These are phyloP conservation scores for Glyphotaelius pellucidus DNA, from an alignment of 2,888 invertebrate genomes.

Conservation along the genomic window DNA sequence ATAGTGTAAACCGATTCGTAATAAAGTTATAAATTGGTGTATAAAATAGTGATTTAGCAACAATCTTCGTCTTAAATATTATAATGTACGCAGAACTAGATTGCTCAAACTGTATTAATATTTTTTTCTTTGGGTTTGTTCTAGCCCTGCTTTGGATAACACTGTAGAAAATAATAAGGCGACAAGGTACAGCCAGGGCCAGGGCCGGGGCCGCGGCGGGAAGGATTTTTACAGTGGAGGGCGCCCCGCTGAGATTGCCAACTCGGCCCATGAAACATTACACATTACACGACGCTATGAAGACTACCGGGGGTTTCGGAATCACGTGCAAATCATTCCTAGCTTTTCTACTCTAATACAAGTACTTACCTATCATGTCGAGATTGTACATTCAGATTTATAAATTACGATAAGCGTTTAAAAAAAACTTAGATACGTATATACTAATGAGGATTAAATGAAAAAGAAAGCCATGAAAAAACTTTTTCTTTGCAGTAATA, in stretches of 20 bases:
- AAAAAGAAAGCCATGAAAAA: too few species aligned
- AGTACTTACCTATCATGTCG: neutral
- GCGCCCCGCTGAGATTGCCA: conserved; percentile 62
- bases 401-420: neutral
- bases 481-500: too few species aligned
- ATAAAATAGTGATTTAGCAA: too few species aligned
- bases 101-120: too few species aligned
- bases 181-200: conserved; percentile 22
- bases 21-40: too few species aligned
- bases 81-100: too few species aligned
- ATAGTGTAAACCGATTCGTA: too few species aligned
- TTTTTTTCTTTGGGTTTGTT: neutral
- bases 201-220: neutral
- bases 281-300: conserved; percentile 35
- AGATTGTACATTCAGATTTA: neutral
- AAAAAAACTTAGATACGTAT: neutral
- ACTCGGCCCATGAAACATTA: conserved; percentile 55
- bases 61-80: too few species aligned
- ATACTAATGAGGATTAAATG: too few species aligned
- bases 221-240: conserved; percentile 57
- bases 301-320: conserved; percentile 28
- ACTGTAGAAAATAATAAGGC: conserved; percentile 46
- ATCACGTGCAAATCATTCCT: neutral
- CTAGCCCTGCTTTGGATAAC: conserved; percentile 16
- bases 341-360: neutral